Conservation (phyloP, 2,888 invertebrate species). For the Macrophya alboannulata region DNA sequence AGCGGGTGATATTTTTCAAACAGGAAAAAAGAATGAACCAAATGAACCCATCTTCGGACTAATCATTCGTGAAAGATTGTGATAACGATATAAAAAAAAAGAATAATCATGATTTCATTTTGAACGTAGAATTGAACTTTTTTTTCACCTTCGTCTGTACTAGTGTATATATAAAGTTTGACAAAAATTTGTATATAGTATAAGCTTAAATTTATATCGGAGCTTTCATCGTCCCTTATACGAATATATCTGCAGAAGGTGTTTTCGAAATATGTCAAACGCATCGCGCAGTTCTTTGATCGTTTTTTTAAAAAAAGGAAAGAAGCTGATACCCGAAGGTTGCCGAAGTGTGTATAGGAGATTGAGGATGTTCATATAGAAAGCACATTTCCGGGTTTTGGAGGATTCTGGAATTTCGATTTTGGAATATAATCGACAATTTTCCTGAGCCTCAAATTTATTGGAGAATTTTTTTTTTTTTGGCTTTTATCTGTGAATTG, state of each 20-base stretch:
- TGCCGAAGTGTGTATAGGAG: too few relatives aligned
- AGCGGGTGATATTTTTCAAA: neutral
- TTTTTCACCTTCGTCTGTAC: too few relatives aligned
- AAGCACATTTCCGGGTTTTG: neutral
- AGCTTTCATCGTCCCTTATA: neutral
- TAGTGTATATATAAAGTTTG: too few relatives aligned
- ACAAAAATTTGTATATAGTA: neutral
- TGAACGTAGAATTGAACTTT: neutral
- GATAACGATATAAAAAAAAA: too few relatives aligned
- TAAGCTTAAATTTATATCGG: neutral
- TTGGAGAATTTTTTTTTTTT: too few relatives aligned
- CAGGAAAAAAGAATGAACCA: neutral
- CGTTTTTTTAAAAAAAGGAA: neutral
- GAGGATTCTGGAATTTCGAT: neutral
- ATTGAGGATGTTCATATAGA: neutral
- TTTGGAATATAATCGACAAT: neutral
- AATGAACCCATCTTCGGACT: neutral
- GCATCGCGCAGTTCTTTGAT: neutral
- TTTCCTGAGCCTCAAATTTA: neutral
- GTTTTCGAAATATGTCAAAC: slow-evolving; percentile 3
- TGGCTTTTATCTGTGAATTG: too few relatives aligned
- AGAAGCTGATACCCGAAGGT: neutral
- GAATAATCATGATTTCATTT: too few relatives aligned
- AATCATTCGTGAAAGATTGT: neutral
- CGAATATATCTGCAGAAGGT: neutral